Evolutionary conservation across 2,113 vertebrate species (phyloP).

Genomic region (Noctilio leporinus): DNA sequence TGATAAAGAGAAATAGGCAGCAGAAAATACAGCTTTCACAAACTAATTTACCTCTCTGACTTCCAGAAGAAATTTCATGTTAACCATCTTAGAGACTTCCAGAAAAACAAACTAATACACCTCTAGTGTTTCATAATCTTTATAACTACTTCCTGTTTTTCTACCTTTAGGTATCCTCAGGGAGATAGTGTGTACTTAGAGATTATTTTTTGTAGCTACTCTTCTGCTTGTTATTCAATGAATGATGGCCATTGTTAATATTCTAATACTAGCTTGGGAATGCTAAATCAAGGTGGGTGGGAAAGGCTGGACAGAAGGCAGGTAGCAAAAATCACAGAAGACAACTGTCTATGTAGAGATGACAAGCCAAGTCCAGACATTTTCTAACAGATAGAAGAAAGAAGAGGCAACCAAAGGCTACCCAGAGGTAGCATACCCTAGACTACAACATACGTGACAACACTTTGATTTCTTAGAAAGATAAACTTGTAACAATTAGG

Average conservation of each 20-base stretch:
- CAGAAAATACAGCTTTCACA: background rate
- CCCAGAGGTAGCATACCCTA: background rate
- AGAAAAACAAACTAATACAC: background rate
- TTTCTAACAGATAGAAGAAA: background rate
- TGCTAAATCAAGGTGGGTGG: background rate
- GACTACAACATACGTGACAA: background rate
- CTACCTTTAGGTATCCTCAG: background rate
- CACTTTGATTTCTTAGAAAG: background rate
- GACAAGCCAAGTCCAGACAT: background rate
- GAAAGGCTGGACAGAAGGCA: background rate
- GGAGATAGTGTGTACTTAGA: background rate
- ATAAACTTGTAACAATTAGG: background rate
- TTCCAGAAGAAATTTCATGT: background rate
- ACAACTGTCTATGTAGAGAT: background rate
- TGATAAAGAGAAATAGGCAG: background rate
- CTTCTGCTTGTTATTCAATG: background rate
- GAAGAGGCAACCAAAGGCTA: background rate
- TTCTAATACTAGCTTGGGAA: background rate
- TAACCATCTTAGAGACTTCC: background rate
- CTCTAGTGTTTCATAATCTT: background rate
- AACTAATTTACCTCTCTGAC: background rate
- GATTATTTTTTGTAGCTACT: background rate
- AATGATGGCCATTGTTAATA: background rate
- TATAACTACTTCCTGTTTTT: background rate
- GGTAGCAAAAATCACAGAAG: background rate